A percentile compares a stretch with the other conserved stretches of the same genome.
phyloP scores from a whole-genome alignment of 2,888 invertebrate species.

The Saturnia japonica region DNA sequence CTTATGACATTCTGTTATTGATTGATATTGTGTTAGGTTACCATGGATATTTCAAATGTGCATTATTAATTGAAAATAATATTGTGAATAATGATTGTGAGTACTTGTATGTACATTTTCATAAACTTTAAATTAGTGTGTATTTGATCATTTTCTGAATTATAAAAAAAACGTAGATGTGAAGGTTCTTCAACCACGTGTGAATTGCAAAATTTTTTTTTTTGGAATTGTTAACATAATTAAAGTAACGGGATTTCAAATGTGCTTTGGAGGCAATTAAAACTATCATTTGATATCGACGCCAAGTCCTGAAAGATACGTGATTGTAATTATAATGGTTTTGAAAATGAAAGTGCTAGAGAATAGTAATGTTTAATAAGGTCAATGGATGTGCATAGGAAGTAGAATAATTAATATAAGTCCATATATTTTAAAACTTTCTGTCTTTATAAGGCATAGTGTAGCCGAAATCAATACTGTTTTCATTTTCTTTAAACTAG shows the following conservation, averaged over 20 bases:
- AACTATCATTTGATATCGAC: background rate
- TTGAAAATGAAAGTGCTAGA: conserved; percentile 19
- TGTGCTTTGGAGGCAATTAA: conserved; percentile 7
- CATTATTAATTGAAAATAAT: no score
- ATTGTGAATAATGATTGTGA: no score
- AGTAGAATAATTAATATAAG: background rate
- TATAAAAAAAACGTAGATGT: no score
- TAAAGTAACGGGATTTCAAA: conserved; percentile 11
- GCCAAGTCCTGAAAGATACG: conserved; percentile 13
- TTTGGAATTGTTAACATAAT: background rate
- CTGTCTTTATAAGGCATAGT: background rate
- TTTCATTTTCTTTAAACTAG: background rate
- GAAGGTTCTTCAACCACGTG: no score
- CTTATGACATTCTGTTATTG: no score
- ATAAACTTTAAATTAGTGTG: no score
- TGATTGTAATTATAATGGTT: conserved; percentile 17
- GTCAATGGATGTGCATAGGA: background rate
- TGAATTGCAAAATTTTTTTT: background rate
- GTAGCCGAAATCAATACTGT: background rate
- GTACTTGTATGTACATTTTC: no score
- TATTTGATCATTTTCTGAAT: no score
- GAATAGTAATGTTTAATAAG: conserved; percentile 6
- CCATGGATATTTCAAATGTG: no score
- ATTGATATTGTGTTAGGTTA: no score
- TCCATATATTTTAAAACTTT: background rate